These are phyloP conservation scores for Tetraodon nigroviridis DNA, from an alignment of 2,113 vertebrate genomes.

Conservation along the genomic window DNA sequence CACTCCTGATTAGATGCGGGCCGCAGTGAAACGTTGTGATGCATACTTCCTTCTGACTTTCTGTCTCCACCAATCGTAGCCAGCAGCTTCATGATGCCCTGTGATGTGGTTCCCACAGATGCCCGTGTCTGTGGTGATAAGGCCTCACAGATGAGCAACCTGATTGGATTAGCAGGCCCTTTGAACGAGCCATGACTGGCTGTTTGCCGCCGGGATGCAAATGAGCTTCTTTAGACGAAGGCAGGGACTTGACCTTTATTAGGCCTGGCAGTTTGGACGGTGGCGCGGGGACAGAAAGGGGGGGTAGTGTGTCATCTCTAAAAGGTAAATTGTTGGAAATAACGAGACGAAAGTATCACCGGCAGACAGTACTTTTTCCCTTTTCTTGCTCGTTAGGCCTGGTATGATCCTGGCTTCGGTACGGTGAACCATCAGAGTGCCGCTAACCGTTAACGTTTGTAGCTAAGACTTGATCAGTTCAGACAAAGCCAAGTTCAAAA, in stretches of 20 bases:
- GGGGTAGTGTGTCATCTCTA: constrained; percentile 31
- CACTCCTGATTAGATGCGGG: constrained; percentile 54
- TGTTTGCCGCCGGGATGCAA: constrained; percentile 72
- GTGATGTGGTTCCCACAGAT: constrained; percentile 66
- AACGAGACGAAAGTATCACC: constrained; percentile 49
- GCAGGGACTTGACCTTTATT: constrained; percentile 67
- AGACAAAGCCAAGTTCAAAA: constrained; percentile 9
- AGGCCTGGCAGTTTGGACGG: constrained; percentile 60
- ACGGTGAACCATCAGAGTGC: constrained; percentile 28
- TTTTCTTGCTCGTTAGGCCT: constrained; percentile 30
- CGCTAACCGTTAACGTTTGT: constrained; percentile 20
- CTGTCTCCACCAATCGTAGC: constrained; percentile 63
- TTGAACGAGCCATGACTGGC: constrained; percentile 69
- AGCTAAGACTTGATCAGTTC: constrained; percentile 9
- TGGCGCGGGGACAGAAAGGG: constrained; percentile 40
- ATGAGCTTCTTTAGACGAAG: constrained; percentile 67
- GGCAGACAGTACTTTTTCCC: constrained; percentile 31
- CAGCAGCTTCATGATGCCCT: constrained; percentile 57
- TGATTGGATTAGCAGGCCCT: constrained; percentile 68
- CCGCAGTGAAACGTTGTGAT: constrained; percentile 53
- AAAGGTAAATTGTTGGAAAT: constrained; percentile 56
- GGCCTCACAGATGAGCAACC: constrained; percentile 62
- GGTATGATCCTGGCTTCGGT: constrained; percentile 23
- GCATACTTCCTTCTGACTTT: constrained; percentile 63
- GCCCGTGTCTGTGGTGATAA: constrained; percentile 64